These are phyloP conservation scores for Pseudomyrmex pallidus DNA, from an alignment of 1,140 invertebrate genomes.

Conservation along the genomic window DNA sequence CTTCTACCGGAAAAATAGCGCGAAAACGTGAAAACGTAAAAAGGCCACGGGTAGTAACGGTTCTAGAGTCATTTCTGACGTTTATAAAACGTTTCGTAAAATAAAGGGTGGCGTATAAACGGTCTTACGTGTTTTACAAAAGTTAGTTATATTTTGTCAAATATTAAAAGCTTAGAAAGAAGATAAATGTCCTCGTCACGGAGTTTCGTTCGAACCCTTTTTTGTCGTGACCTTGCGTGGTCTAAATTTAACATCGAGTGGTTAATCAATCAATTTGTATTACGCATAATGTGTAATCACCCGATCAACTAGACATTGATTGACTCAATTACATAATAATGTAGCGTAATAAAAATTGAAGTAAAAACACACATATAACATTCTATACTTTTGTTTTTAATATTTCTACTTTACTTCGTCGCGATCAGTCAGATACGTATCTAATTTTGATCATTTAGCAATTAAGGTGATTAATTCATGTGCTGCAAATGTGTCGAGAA, in stretches of 20 bases:
- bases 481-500: neutral
- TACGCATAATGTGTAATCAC: slow-evolving; percentile 31
- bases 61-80: slow-evolving; percentile 53
- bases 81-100: slow-evolving; percentile 59
- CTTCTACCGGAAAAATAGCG: slow-evolving; percentile 61
- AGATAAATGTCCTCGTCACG: slow-evolving; percentile 34
- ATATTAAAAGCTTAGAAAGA: slow-evolving; percentile 43
- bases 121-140: slow-evolving; percentile 47
- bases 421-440: neutral
- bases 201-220: slow-evolving; percentile 14
- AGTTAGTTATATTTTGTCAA: slow-evolving; percentile 53
- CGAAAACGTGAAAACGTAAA: slow-evolving; percentile 59
- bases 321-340: slow-evolving; percentile 50
- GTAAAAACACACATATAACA: no score
- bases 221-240: slow-evolving; percentile 4
- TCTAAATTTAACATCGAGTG: slow-evolving; percentile 35
- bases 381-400: no score
- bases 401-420: no score
- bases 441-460: slow-evolving; percentile 11
- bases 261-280: slow-evolving; percentile 29
- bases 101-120: slow-evolving; percentile 45
- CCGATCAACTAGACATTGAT: neutral
- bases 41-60: slow-evolving; percentile 37
- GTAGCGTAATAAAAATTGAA: no score
- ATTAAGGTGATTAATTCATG: slow-evolving; percentile 10